A percentile compares a stretch with the other conserved stretches of the same genome.
Evolutionary conservation across 2,888 invertebrate genomes (phyloP).

Genomic region (Neria commutata): DNA sequence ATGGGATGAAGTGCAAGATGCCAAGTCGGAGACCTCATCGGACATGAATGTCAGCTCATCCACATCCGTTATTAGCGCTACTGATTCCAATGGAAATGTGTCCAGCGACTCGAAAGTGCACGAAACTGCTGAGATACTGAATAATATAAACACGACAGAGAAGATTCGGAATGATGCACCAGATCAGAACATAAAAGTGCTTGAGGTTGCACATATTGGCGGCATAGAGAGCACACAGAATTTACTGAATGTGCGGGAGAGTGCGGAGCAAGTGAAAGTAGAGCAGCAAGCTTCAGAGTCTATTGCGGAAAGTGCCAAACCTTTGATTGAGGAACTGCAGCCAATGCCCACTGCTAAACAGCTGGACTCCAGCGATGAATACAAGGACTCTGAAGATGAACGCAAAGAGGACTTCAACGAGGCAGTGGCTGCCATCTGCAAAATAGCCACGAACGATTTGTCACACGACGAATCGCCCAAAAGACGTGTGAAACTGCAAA

Average conservation of each 20-base stretch:
- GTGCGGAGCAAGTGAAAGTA: background rate
- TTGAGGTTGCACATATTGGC: conserved; percentile 18
- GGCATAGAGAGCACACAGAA: conserved; percentile 17
- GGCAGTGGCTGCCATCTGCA: conserved; percentile 23
- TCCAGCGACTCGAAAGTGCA: conserved; percentile 24
- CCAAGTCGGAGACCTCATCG: conserved; percentile 10
- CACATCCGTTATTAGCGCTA: conserved; percentile 29
- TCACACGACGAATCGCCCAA: conserved; percentile 7
- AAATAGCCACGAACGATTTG: conserved; percentile 27
- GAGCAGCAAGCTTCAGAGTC: background rate
- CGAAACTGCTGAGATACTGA: conserved; percentile 16
- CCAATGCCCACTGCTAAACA: conserved; percentile 7
- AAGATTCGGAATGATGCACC: conserved; percentile 15
- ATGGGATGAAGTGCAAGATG: conserved; percentile 38
- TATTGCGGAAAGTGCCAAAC: background rate
- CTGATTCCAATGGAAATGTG: conserved; percentile 31
- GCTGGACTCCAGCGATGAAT: background rate
- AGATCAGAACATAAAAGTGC: conserved; percentile 8
- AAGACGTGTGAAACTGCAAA: conserved; percentile 22
- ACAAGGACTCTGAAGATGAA: conserved; percentile 7
- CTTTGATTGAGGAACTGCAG: background rate
- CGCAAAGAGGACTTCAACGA: conserved; percentile 23
- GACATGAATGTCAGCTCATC: conserved; percentile 31
- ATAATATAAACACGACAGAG: conserved; percentile 21
- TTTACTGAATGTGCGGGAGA: background rate